Evolutionary conservation across 1,140 invertebrate genomes (phyloP).

Genomic region (Parapsyche elsis): DNA sequence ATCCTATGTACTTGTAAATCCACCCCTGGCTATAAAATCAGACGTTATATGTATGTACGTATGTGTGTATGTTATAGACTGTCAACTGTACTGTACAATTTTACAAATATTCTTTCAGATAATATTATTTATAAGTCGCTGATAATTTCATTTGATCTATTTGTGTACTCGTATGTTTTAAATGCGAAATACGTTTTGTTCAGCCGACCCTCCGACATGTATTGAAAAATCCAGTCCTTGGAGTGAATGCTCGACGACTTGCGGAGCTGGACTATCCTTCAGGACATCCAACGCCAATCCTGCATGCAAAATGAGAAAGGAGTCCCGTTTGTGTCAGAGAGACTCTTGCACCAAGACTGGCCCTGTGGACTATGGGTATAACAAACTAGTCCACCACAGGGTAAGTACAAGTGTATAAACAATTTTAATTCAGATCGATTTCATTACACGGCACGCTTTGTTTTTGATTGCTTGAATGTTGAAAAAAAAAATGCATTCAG

Average conservation of each 20-base stretch:
- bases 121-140: no score
- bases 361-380: no score
- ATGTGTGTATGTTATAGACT: no score
- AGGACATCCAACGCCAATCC: slow-evolving; percentile 71
- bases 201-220: slow-evolving; percentile 38
- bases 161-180: no score
- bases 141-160: no score
- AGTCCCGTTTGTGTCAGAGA: slow-evolving; percentile 73
- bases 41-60: no score
- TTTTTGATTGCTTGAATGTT: neutral
- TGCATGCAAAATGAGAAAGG: slow-evolving; percentile 69
- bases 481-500: no score
- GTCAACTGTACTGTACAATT: no score
- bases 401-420: neutral
- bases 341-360: slow-evolving; percentile 56
- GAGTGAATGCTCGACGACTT: slow-evolving; percentile 72
- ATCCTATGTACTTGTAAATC: no score
- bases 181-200: neutral
- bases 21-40: no score
- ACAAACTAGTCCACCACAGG: no score
- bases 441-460: neutral
- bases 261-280: slow-evolving; percentile 73
- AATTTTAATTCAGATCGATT: neutral
- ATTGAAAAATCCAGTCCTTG: slow-evolving; percentile 60
- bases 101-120: no score